Evolutionary conservation across 2,113 vertebrate species (phyloP).

Genomic region (Salminus brasiliensis): DNA sequence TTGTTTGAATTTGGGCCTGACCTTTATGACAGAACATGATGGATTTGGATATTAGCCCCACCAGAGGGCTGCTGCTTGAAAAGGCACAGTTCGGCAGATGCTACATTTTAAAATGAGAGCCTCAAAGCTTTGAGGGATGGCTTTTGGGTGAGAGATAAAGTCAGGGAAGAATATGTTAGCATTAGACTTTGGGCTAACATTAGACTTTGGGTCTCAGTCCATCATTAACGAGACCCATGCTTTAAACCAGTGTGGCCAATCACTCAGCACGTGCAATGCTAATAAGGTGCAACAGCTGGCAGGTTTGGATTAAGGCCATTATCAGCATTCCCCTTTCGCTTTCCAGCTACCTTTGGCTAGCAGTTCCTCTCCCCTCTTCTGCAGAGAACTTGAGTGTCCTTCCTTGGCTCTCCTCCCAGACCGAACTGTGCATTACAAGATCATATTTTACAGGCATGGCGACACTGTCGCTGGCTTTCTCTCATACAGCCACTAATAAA

Average conservation of each 20-base stretch:
- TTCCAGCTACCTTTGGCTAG: slow-evolving; percentile 33
- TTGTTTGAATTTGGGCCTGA: slow-evolving; percentile 33
- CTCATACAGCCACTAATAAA: slow-evolving; percentile 49
- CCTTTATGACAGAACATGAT: slow-evolving; percentile 32
- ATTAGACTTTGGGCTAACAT: background rate
- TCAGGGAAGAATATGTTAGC: background rate
- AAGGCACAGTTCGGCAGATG: background rate
- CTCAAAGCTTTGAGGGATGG: background rate
- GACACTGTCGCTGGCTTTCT: slow-evolving; percentile 46
- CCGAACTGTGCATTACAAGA: slow-evolving; percentile 22
- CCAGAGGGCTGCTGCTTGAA: background rate
- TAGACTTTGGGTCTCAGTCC: background rate
- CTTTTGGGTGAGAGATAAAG: background rate
- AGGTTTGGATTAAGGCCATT: slow-evolving; percentile 18
- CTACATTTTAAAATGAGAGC: background rate
- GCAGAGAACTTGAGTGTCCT: slow-evolving; percentile 34
- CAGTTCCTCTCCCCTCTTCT: slow-evolving; percentile 32
- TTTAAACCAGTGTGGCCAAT: background rate
- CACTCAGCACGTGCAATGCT: background rate
- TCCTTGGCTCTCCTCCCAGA: slow-evolving; percentile 39
- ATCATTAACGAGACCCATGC: slow-evolving; percentile 17
- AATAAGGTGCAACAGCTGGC: slow-evolving; percentile 16
- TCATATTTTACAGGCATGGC: slow-evolving; percentile 34
- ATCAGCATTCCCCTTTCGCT: slow-evolving; percentile 43
- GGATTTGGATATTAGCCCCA: background rate